Evolutionary conservation across 2,113 vertebrate genomes (phyloP).

Genomic region (Callaeas wilsoni): DNA sequence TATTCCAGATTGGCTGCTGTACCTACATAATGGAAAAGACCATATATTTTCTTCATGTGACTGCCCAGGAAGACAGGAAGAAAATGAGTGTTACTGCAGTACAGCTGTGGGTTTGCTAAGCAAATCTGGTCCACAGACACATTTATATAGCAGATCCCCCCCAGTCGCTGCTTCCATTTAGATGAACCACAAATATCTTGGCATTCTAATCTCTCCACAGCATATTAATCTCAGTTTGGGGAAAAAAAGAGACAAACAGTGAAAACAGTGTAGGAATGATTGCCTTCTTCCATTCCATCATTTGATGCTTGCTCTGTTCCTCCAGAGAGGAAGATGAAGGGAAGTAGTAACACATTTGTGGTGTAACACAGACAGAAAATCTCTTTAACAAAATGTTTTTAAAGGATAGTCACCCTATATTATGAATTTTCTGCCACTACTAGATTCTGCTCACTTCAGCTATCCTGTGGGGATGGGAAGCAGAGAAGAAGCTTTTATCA

Average conservation of each 20-base stretch:
- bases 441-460: neutral
- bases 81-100: neutral
- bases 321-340: neutral
- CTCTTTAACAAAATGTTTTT: neutral
- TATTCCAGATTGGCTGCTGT: neutral
- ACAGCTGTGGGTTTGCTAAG: constrained; percentile 2
- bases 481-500: neutral
- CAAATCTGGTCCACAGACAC: neutral
- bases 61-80: neutral
- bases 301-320: neutral
- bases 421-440: neutral
- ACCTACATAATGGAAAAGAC: neutral
- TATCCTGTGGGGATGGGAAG: neutral
- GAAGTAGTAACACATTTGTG: neutral
- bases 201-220: neutral
- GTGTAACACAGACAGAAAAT: neutral
- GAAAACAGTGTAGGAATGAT: neutral
- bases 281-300: neutral
- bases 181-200: constrained; percentile 35
- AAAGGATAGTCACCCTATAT: neutral
- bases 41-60: neutral
- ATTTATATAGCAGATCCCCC: neutral
- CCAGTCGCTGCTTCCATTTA: neutral
- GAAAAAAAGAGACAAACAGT: neutral
- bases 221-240: neutral